Evolutionary conservation across 2,888 invertebrate species (phyloP).

Genomic region (Altica lythri): DNA sequence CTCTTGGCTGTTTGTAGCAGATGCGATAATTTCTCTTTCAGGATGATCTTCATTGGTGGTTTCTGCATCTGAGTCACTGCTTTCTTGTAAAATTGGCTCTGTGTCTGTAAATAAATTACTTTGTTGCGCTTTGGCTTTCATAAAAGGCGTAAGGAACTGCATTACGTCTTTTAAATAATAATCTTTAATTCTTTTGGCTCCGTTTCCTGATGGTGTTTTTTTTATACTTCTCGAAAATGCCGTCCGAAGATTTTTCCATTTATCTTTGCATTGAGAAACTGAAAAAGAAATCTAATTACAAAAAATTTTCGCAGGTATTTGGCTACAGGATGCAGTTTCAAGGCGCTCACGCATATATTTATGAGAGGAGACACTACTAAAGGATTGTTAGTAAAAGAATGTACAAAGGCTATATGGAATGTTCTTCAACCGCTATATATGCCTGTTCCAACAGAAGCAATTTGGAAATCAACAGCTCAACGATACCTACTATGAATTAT

Average conservation of each 20-base stretch:
- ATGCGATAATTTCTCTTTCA: constrained; percentile 17
- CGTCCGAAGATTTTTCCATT: constrained; percentile 24
- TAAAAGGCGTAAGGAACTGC: constrained; percentile 25
- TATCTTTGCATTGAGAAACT: constrained; percentile 23
- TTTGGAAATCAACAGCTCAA: constrained; percentile 13
- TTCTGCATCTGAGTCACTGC: constrained; percentile 8
- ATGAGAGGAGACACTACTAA: constrained; percentile 16
- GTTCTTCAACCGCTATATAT: constrained; percentile 16
- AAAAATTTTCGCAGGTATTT: constrained; percentile 14
- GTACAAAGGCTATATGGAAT: constrained; percentile 13
- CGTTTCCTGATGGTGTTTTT: constrained; percentile 21
- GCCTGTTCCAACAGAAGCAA: constrained; percentile 18
- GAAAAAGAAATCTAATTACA: constrained; percentile 17
- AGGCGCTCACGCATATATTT: constrained; percentile 8
- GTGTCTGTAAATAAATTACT: constrained; percentile 25
- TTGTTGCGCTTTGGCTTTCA: constrained; percentile 25
- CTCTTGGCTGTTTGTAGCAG: background rate
- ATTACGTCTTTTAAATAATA: constrained; percentile 24
- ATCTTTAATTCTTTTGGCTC: constrained; percentile 23
- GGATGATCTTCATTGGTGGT: constrained; percentile 16
- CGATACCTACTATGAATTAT: constrained; percentile 18
- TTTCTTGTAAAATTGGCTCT: constrained; percentile 12
- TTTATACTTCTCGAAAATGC: constrained; percentile 17
- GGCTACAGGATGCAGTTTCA: constrained; percentile 8
- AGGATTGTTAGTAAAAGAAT: constrained; percentile 11